Conservation (phyloP, 2,888 invertebrate species). For the Nesidiocoris tenuis region DNA sequence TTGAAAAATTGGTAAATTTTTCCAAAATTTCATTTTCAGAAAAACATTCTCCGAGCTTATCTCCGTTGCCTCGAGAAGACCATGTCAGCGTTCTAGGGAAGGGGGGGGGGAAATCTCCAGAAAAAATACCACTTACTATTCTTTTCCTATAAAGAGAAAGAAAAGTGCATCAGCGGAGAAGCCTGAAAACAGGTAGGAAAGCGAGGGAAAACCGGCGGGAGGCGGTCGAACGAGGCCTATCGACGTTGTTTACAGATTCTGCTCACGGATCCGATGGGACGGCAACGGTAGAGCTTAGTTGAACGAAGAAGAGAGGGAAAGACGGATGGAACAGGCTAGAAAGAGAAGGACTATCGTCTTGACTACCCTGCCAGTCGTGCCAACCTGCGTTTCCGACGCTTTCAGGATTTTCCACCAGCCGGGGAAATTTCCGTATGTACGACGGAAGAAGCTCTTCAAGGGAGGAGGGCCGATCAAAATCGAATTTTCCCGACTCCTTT, state of each 20-base stretch:
- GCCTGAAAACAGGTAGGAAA: background rate
- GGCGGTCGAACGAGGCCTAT: background rate
- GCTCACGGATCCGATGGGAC: conserved; percentile 14
- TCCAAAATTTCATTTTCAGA: no score
- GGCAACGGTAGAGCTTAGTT: background rate
- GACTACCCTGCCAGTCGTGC: background rate
- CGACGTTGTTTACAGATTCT: conserved; percentile 39
- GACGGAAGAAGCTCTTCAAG: background rate
- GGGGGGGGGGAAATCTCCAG: background rate
- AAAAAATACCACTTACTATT: background rate
- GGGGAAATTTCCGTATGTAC: conserved; percentile 27
- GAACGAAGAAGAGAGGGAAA: background rate
- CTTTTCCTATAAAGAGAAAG: background rate
- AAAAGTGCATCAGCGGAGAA: background rate
- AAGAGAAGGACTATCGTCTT: background rate
- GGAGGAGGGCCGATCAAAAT: background rate
- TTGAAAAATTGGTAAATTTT: no score
- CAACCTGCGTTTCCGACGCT: conserved; percentile 23
- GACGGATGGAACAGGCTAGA: background rate
- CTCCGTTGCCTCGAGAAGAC: no score
- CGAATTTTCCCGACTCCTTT: background rate
- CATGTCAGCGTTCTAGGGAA: no score
- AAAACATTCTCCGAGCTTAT: no score
- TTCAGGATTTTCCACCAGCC: conserved; percentile 26
- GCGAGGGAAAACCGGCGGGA: background rate